These are phyloP conservation scores for Apeira syringaria DNA, from an alignment of 2,888 invertebrate genomes.

Conservation along the genomic window DNA sequence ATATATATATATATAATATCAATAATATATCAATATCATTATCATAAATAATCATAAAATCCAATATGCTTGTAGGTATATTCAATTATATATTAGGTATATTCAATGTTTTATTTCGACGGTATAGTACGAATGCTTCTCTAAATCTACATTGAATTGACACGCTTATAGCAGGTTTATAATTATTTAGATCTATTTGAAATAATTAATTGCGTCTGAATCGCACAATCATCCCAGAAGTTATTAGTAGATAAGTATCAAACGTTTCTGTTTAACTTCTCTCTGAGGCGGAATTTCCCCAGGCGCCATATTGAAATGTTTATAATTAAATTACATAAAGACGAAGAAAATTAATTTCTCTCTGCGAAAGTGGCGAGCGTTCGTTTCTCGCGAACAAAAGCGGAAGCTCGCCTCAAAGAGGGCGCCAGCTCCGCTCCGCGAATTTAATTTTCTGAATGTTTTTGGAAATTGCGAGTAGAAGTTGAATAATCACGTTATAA, in stretches of 20 bases:
- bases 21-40: too few species aligned
- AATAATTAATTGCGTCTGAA: conserved; percentile 70
- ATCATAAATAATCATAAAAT: neutral
- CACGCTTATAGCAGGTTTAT: conserved; percentile 18
- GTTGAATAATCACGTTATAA: conserved; percentile 84
- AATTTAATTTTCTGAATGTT: conserved; percentile 82
- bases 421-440: conserved; percentile 63
- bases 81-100: too few species aligned
- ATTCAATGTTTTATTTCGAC: too few species aligned
- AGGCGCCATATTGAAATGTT: conserved; percentile 83
- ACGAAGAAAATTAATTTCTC: conserved; percentile 84
- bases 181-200: conserved; percentile 42
- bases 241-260: conserved; percentile 83
- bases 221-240: conserved; percentile 78
- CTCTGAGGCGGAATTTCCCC: conserved; percentile 77
- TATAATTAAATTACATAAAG: conserved; percentile 84
- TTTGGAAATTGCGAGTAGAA: conserved; percentile 74
- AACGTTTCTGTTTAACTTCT: conserved; percentile 83
- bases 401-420: conserved; percentile 68
- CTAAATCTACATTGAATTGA: conserved; percentile 17
- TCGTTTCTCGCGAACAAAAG: conserved; percentile 58
- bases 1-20: too few species aligned
- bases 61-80: too few species aligned
- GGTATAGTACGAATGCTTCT: neutral
- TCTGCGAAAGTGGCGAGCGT: conserved; percentile 76